Evolutionary conservation across 2,113 vertebrate genomes (phyloP).

Genomic region (Urocitellus parryii): DNA sequence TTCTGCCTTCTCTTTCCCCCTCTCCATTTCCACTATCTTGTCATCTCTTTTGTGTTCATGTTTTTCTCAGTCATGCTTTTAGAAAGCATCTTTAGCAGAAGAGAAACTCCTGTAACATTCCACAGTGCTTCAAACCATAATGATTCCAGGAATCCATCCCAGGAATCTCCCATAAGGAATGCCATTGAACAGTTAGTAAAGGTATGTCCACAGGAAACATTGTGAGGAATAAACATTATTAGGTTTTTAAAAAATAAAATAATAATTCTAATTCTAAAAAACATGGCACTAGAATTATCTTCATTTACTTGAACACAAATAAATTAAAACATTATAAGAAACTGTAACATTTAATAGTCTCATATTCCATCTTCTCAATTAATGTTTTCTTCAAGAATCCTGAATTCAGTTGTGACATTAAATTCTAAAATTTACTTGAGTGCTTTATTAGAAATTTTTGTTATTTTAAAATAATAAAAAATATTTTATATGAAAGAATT

Average conservation of each 20-base stretch:
- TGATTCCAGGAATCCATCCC: not conserved
- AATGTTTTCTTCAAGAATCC: slow-evolving; percentile 3
- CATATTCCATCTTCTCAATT: not conserved
- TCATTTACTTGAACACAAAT: slow-evolving; percentile 47
- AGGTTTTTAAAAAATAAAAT: not conserved
- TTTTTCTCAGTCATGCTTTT: slow-evolving; percentile 34
- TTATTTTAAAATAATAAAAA: slow-evolving; percentile 33
- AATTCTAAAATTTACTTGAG: not conserved
- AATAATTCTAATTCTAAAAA: not conserved
- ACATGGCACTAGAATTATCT: not conserved
- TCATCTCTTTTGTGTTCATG: not conserved
- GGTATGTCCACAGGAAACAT: not conserved
- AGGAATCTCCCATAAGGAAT: not conserved
- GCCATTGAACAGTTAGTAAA: slow-evolving; percentile 26
- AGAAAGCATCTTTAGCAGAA: slow-evolving; percentile 19
- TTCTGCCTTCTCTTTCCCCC: not conserved
- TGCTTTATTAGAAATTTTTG: not conserved
- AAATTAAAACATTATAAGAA: slow-evolving; percentile 29
- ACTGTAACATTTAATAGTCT: slow-evolving; percentile 9
- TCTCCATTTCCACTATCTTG: not conserved
- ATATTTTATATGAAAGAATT: not conserved
- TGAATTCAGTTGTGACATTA: slow-evolving; percentile 24
- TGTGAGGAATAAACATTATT: not conserved
- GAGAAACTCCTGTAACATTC: slow-evolving; percentile 14
- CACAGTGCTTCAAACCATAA: not conserved